Percentiles rank a stretch among this genome's conserved stretches.
Conservation (phyloP, 2,113 vertebrate genomes). For the Sinocyclocheilus rhinocerous region DNA sequence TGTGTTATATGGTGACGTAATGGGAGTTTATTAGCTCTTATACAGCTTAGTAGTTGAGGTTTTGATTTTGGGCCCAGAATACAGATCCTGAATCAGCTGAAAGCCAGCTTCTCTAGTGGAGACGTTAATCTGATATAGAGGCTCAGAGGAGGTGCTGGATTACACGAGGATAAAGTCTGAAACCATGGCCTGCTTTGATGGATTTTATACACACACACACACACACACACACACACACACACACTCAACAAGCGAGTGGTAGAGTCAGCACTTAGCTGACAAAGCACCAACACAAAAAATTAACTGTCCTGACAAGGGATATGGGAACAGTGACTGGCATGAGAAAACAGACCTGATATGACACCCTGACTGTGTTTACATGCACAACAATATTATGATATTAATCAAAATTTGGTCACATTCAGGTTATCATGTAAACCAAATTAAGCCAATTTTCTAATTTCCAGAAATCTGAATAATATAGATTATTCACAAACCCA, state of each 20-base stretch:
- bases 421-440: not conserved
- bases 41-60: not conserved
- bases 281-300: not conserved
- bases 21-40: conserved; percentile 8
- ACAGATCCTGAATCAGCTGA: conserved; percentile 42
- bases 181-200: conserved; percentile 45
- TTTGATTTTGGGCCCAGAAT: conserved; percentile 35
- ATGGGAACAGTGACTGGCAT: not conserved
- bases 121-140: conserved; percentile 50
- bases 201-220: conserved; percentile 20
- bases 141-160: conserved; percentile 43
- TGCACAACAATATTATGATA: not conserved
- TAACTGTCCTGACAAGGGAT: not conserved
- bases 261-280: conserved; percentile 16
- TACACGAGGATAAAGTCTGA: conserved; percentile 44
- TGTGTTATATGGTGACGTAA: not conserved
- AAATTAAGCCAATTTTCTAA: not conserved
- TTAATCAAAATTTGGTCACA: not conserved
- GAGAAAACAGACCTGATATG: not conserved
- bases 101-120: conserved; percentile 36
- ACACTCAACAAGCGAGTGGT: not conserved
- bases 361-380: not conserved
- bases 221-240: not conserved
- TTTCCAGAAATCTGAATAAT: not conserved
- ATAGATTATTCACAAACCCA: not conserved